phyloP scores from a whole-genome alignment of 1,140 invertebrate genomes.

The Drosophila paulistorum region DNA sequence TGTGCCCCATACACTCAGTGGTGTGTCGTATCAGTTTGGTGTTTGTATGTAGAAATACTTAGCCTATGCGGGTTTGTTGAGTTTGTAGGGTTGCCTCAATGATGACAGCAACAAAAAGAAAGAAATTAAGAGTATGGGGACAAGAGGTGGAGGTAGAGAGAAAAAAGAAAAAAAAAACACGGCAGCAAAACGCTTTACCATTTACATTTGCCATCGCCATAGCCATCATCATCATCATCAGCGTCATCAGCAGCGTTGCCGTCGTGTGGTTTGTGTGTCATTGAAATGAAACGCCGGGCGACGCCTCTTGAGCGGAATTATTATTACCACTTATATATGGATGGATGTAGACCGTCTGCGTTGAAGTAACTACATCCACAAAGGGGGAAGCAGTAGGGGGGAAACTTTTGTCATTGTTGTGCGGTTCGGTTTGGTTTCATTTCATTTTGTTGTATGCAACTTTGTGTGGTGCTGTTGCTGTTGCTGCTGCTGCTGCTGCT shows the following conservation, averaged over 20 bases:
- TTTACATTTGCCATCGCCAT: slow-evolving; percentile 40
- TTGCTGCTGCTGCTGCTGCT: slow-evolving; percentile 53
- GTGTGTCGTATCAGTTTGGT: slow-evolving; percentile 14
- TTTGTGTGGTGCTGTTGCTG: slow-evolving; percentile 58
- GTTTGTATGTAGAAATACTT: slow-evolving; percentile 15
- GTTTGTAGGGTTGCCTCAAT: slow-evolving; percentile 42
- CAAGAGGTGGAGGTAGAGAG: neutral
- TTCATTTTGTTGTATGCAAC: slow-evolving; percentile 54
- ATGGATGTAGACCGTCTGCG: slow-evolving; percentile 45
- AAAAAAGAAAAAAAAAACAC: neutral
- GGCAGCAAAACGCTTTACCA: slow-evolving; percentile 46
- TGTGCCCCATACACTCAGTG: slow-evolving; percentile 1
- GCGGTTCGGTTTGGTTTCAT: slow-evolving; percentile 57
- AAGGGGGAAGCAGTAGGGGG: slow-evolving; percentile 14
- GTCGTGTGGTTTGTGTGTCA: slow-evolving; percentile 76
- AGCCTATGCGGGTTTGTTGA: slow-evolving; percentile 42
- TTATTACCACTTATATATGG: slow-evolving; percentile 78
- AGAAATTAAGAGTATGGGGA: neutral
- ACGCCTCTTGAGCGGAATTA: slow-evolving; percentile 81
- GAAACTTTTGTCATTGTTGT: slow-evolving; percentile 65
- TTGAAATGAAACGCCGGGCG: slow-evolving; percentile 78
- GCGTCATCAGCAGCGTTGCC: slow-evolving; percentile 43
- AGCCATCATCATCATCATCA: slow-evolving; percentile 32
- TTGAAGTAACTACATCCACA: slow-evolving; percentile 18
- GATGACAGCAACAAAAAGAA: slow-evolving; percentile 35